A percentile compares a stretch with the other conserved stretches of the same genome.
Evolutionary conservation across 2,888 invertebrate genomes (phyloP).

Genomic region (Drosophila atroscutellata): DNA sequence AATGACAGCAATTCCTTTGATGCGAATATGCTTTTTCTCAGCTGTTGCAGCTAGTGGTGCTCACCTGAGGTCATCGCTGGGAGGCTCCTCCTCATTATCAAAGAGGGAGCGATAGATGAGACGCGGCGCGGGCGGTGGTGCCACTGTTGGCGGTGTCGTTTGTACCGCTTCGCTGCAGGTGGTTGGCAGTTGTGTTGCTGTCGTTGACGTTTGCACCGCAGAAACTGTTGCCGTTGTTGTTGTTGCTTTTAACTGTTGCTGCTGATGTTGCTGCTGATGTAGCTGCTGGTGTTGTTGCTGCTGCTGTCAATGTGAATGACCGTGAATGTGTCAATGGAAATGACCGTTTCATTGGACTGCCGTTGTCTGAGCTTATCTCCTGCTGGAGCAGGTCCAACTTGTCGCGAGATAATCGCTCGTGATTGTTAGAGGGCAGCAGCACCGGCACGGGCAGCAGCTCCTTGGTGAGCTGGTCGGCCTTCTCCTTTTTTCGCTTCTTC

Average conservation of each 20-base stretch:
- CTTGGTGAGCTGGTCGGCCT: conserved; percentile 61
- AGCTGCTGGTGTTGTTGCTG: no score
- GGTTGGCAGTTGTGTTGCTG: conserved; percentile 11
- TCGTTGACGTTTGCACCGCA: conserved; percentile 14
- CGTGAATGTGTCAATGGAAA: conserved; percentile 28
- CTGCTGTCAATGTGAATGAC: no score
- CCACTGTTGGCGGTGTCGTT: conserved; percentile 50
- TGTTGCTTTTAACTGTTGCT: conserved; percentile 15
- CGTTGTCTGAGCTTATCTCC: conserved; percentile 39
- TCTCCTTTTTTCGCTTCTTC: conserved; percentile 84
- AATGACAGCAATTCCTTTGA: neutral
- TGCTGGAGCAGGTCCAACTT: conserved; percentile 68
- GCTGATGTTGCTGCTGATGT: conserved; percentile 15
- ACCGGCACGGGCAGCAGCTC: conserved; percentile 68
- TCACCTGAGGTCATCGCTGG: conserved; percentile 81
- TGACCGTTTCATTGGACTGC: conserved; percentile 37
- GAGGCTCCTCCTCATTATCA: conserved; percentile 83
- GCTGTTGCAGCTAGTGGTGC: neutral
- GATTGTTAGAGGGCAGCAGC: conserved; percentile 84
- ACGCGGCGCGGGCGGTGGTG: conserved; percentile 46
- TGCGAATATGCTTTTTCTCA: neutral
- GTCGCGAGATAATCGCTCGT: conserved; percentile 84
- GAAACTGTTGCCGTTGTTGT: conserved; percentile 8
- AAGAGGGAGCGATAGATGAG: conserved; percentile 81
- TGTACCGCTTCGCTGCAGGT: conserved; percentile 73